Conservation (phyloP, 2,888 invertebrate genomes). For the Phyto melanocephala region DNA sequence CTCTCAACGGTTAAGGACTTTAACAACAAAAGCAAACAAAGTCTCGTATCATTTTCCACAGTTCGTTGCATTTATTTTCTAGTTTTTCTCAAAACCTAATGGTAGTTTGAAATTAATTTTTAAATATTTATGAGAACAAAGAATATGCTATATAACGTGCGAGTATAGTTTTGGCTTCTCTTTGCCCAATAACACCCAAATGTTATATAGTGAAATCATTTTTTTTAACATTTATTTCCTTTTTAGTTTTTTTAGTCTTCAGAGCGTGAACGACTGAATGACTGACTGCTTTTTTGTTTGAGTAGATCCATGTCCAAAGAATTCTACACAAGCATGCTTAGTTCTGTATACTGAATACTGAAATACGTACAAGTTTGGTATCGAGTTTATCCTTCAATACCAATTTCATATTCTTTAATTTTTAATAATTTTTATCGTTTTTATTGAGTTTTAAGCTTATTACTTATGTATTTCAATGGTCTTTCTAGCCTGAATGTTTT, state of each 20-base stretch:
- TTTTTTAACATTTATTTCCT: conserved; percentile 51
- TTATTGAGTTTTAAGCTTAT: conserved; percentile 53
- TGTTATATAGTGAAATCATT: conserved; percentile 38
- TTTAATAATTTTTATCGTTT: conserved; percentile 59
- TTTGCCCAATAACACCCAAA: neutral
- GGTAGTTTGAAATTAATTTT: conserved; percentile 68
- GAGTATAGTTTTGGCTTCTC: neutral
- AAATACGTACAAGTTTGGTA: neutral
- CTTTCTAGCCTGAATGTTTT: neutral
- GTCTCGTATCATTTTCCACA: conserved; percentile 55
- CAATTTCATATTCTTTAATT: conserved; percentile 50
- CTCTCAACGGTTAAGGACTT: conserved; percentile 3
- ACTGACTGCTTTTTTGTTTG: conserved; percentile 6
- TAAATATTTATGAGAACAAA: conserved; percentile 67
- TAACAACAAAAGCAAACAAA: conserved; percentile 7
- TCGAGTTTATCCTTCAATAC: conserved; percentile 55
- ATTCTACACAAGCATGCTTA: neutral
- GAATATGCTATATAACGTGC: neutral
- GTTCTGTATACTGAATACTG: neutral
- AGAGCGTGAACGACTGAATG: neutral
- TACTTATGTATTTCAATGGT: conserved; percentile 38
- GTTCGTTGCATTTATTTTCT: conserved; percentile 55
- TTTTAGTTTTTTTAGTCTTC: conserved; percentile 27
- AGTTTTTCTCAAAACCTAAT: conserved; percentile 11
- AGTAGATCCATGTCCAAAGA: neutral